Evolutionary conservation across 2,888 invertebrate genomes (phyloP).

Genomic region (Hedychridium roseum): DNA sequence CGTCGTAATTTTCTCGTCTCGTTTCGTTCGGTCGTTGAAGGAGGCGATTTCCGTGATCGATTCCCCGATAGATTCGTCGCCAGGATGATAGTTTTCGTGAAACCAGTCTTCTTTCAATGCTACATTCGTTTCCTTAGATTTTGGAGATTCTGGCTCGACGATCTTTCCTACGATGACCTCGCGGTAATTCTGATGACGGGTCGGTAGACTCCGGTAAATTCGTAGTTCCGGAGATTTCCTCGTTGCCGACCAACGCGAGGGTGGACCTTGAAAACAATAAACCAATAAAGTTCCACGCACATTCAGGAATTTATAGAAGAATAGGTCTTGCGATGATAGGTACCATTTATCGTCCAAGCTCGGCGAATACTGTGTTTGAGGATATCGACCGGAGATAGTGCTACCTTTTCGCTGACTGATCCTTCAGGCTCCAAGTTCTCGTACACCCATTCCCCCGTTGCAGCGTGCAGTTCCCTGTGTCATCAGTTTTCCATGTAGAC

Average conservation of each 20-base stretch:
- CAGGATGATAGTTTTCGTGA: background rate
- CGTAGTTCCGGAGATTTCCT: conserved; percentile 68
- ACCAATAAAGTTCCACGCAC: conserved; percentile 1
- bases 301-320: conserved; percentile 22
- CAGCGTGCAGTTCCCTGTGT: conserved; percentile 73
- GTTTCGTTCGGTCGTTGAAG: conserved; percentile 32
- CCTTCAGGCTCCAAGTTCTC: conserved; percentile 68
- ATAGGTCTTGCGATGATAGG: conserved; percentile 35
- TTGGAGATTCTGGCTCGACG: conserved; percentile 11
- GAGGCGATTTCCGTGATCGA: conserved; percentile 13
- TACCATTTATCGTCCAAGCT: conserved; percentile 79
- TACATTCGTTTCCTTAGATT: conserved; percentile 12
- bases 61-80: background rate
- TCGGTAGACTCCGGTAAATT: conserved; percentile 70
- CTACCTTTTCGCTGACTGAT: conserved; percentile 66
- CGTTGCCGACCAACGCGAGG: conserved; percentile 66
- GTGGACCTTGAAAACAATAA: no score
- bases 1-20: conserved; percentile 17
- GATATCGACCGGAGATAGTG: conserved; percentile 72
- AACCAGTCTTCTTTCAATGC: no score
- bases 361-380: conserved; percentile 73
- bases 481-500: background rate
- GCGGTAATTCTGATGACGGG: conserved; percentile 64
- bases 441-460: conserved; percentile 76
- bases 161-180: conserved; percentile 13